These are phyloP conservation scores for Apis cerana DNA, from an alignment of 1,140 invertebrate genomes.

Conservation along the genomic window DNA sequence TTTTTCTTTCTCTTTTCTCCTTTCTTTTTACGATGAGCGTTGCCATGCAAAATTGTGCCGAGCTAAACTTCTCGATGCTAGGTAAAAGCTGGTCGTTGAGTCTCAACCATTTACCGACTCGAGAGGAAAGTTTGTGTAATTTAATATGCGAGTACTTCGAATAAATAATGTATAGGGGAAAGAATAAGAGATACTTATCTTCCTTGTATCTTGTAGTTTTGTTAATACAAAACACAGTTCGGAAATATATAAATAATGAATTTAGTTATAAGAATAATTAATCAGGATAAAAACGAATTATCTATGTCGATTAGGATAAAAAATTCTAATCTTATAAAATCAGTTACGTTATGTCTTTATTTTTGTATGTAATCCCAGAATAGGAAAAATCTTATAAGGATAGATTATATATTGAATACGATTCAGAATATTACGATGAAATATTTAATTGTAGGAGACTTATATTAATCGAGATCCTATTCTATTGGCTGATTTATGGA, in stretches of 20 bases:
- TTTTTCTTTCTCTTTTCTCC: too few relatives aligned
- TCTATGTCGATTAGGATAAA: neutral
- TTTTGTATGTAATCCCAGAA: too few relatives aligned
- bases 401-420: too few relatives aligned
- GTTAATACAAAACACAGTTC: slow-evolving; percentile 26
- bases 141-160: slow-evolving; percentile 50
- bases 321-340: neutral
- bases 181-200: neutral
- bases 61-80: neutral
- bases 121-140: slow-evolving; percentile 44
- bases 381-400: too few relatives aligned
- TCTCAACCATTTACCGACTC: slow-evolving; percentile 28
- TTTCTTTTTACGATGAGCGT: neutral
- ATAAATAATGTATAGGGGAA: neutral
- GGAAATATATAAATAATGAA: neutral
- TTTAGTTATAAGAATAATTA: slow-evolving; percentile 2
- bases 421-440: too few relatives aligned
- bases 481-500: too few relatives aligned
- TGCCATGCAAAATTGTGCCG: neutral
- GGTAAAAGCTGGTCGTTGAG: slow-evolving; percentile 2
- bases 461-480: too few relatives aligned
- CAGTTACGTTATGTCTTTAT: neutral
- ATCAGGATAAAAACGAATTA: neutral
- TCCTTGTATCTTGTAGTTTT: neutral
- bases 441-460: too few relatives aligned